Percentiles rank a stretch among this genome's conserved stretches.
Evolutionary conservation across 2,888 invertebrate species (phyloP).

Genomic region (Hartigia nigra): DNA sequence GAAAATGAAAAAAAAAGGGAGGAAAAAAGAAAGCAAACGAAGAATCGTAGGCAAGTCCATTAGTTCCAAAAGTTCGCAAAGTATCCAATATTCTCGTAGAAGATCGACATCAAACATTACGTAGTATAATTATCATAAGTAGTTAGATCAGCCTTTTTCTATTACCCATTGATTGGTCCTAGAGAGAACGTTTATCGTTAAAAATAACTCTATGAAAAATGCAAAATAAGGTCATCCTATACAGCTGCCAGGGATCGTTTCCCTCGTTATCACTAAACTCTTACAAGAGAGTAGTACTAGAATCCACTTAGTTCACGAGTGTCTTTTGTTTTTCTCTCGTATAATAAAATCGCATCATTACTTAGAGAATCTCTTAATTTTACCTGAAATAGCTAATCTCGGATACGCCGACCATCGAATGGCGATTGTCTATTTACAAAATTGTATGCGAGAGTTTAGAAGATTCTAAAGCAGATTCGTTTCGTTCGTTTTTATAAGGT

Average conservation of each 20-base stretch:
- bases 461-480: background rate
- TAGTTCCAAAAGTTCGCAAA: background rate
- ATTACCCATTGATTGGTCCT: constrained; percentile 35
- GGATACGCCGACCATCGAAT: background rate
- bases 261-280: constrained; percentile 10
- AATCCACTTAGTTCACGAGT: background rate
- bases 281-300: background rate
- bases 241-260: constrained; percentile 12
- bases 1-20: background rate
- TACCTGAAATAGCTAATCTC: background rate
- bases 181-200: constrained; percentile 25
- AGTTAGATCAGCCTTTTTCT: constrained; percentile 41
- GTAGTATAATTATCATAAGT: constrained; percentile 28
- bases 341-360: background rate
- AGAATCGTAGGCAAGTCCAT: background rate
- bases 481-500: background rate
- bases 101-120: constrained; percentile 22
- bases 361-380: background rate
- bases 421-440: background rate
- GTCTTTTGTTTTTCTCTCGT: background rate
- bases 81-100: constrained; percentile 14
- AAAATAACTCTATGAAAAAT: constrained; percentile 24
- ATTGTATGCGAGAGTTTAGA: background rate
- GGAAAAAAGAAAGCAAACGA: background rate
- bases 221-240: constrained; percentile 18